phyloP scores from a whole-genome alignment of 2,113 vertebrate genomes.

The Rhynchopsitta pachyrhyncha region DNA sequence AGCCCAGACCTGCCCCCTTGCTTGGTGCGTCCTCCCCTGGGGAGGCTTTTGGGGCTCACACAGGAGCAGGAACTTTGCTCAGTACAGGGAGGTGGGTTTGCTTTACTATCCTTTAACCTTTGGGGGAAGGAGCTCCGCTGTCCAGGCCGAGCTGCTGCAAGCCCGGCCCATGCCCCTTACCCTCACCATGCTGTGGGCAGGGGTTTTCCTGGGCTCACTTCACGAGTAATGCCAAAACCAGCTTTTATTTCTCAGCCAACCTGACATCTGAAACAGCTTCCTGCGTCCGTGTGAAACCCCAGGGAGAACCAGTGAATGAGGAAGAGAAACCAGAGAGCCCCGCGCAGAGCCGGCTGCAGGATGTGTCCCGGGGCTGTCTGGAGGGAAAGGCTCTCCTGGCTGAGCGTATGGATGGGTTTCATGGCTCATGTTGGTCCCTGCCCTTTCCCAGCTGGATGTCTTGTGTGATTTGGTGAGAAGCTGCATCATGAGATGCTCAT shows the following conservation, averaged over 20 bases:
- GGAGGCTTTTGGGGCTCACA: neutral
- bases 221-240: neutral
- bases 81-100: neutral
- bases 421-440: neutral
- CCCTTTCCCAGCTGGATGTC: neutral
- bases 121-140: neutral
- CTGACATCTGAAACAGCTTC: neutral
- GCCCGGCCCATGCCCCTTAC: fast-evolving
- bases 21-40: fast-evolving
- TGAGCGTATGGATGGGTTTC: fast-evolving
- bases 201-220: fast-evolving
- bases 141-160: neutral
- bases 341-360: fast-evolving
- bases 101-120: neutral
- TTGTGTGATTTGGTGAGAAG: fast-evolving
- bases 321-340: neutral
- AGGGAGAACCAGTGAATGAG: neutral
- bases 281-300: fast-evolving
- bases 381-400: neutral
- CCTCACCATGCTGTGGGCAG: neutral
- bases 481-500: neutral
- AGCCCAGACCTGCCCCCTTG: neutral
- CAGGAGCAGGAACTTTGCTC: neutral
- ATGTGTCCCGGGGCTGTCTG: neutral
- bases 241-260: neutral